A percentile compares a stretch with the other conserved stretches of the same genome.
These are phyloP conservation scores for Scaptomyza flava DNA, from an alignment of 2,888 invertebrate species.

Conservation along the genomic window DNA sequence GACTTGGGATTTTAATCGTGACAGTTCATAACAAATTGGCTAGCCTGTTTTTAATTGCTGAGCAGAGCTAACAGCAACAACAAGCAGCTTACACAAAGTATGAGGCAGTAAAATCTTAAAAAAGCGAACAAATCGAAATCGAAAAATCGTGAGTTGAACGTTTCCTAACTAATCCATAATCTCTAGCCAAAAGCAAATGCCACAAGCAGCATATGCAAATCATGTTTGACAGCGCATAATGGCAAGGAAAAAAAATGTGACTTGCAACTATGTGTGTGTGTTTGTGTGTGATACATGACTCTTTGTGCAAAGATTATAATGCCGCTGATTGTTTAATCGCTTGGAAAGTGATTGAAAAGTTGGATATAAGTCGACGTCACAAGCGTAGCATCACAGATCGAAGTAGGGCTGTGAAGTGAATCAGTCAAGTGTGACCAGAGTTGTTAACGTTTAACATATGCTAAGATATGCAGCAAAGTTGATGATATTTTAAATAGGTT, in stretches of 20 bases:
- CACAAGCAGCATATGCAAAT: constrained; percentile 73
- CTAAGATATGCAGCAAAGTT: constrained; percentile 8
- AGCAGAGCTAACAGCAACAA: constrained; percentile 47
- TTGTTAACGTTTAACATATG: constrained; percentile 42
- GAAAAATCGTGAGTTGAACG: constrained; percentile 3
- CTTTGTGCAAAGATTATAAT: constrained; percentile 71
- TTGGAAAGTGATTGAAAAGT: constrained; percentile 79
- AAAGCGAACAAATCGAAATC: constrained; percentile 18
- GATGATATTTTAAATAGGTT: background rate
- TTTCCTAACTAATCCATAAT: constrained; percentile 43
- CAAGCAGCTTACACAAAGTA: constrained; percentile 12
- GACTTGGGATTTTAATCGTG: constrained; percentile 11
- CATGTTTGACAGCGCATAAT: constrained; percentile 71
- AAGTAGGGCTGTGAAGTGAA: constrained; percentile 28
- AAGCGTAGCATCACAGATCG: constrained; percentile 9
- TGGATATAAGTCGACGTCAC: constrained; percentile 62
- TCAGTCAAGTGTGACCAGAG: constrained; percentile 51
- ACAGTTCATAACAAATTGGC: constrained; percentile 22
- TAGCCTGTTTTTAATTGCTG: constrained; percentile 71
- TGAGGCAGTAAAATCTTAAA: background rate
- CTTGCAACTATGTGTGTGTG: constrained; percentile 26
- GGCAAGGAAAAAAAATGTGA: constrained; percentile 28
- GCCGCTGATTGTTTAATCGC: constrained; percentile 76
- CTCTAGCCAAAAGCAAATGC: constrained; percentile 52
- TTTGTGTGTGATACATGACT: constrained; percentile 69